A percentile compares a stretch with the other conserved stretches of the same genome.
phyloP scores from a whole-genome alignment of 2,113 vertebrate genomes.

The Chlorodrepanis virens region DNA sequence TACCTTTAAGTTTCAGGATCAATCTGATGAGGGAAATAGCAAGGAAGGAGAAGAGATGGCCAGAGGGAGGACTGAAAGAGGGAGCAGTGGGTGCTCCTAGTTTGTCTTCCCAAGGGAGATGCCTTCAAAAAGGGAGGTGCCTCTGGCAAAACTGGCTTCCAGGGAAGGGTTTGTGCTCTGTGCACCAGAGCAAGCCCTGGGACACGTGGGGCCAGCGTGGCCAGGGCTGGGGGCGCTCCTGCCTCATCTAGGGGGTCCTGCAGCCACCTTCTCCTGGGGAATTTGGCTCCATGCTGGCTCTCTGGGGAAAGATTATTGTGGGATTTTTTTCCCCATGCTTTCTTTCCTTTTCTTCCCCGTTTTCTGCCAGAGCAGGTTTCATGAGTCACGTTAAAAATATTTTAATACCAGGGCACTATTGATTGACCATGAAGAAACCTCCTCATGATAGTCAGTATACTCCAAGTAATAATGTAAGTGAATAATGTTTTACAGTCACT shows the following conservation, averaged over 20 bases:
- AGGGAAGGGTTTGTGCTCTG: background rate
- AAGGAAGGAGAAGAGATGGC: background rate
- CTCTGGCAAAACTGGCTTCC: background rate
- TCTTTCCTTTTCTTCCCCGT: background rate
- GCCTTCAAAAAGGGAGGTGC: background rate
- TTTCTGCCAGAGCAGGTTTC: background rate
- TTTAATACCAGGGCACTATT: conserved; percentile 8
- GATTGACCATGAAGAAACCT: conserved; percentile 31
- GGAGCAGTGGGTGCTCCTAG: accelerated
- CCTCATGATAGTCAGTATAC: background rate
- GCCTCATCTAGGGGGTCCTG: too few species aligned
- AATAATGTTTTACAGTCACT: conserved; percentile 44
- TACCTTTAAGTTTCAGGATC: background rate
- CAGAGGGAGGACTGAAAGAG: background rate
- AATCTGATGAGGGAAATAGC: background rate
- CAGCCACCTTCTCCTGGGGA: background rate
- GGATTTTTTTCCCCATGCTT: background rate
- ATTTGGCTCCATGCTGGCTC: background rate
- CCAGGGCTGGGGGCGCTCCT: background rate
- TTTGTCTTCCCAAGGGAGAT: background rate
- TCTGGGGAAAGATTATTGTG: background rate
- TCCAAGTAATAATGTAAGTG: conserved; percentile 26
- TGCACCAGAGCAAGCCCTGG: background rate
- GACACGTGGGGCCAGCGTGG: accelerated
- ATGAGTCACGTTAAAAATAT: background rate